These are phyloP conservation scores for Callochromis pleurospilus DNA, from an alignment of 2,113 vertebrate genomes.

Conservation along the genomic window DNA sequence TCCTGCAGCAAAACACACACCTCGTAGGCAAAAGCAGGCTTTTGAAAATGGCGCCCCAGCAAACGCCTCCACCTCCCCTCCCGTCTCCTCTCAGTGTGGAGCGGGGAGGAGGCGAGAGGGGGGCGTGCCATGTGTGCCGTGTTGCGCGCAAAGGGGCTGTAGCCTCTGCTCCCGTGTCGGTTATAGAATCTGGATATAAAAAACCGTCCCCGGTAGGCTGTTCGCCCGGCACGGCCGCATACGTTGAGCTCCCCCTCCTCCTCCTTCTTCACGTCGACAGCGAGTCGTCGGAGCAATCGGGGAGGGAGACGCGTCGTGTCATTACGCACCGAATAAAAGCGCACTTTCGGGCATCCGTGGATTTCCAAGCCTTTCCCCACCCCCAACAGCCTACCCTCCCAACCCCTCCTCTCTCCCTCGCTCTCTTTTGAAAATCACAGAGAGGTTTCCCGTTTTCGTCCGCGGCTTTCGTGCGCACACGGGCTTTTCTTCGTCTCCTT, in stretches of 20 bases:
- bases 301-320: not conserved
- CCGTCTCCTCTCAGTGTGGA: conserved; percentile 3
- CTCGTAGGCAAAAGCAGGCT: conserved; percentile 39
- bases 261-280: not conserved
- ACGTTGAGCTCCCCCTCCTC: not conserved
- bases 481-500: not conserved
- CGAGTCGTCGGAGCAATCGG: not conserved
- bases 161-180: conserved; percentile 34
- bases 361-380: conserved; percentile 6
- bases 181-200: conserved; percentile 31
- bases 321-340: conserved; percentile 23
- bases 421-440: not conserved
- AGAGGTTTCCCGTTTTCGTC: not conserved
- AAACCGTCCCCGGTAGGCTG: conserved; percentile 37
- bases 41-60: conserved; percentile 69
- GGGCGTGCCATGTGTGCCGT: conserved; percentile 28
- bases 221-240: conserved; percentile 34
- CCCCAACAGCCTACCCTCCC: not conserved
- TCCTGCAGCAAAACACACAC: conserved; percentile 44
- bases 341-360: not conserved
- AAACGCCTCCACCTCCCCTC: conserved; percentile 19
- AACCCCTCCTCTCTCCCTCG: not conserved
- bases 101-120: not conserved
- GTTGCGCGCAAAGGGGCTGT: conserved; percentile 13
- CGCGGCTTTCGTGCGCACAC: not conserved